Evolutionary conservation across 2,113 vertebrate species (phyloP).

Genomic region (Nycticryphes semicollaris): DNA sequence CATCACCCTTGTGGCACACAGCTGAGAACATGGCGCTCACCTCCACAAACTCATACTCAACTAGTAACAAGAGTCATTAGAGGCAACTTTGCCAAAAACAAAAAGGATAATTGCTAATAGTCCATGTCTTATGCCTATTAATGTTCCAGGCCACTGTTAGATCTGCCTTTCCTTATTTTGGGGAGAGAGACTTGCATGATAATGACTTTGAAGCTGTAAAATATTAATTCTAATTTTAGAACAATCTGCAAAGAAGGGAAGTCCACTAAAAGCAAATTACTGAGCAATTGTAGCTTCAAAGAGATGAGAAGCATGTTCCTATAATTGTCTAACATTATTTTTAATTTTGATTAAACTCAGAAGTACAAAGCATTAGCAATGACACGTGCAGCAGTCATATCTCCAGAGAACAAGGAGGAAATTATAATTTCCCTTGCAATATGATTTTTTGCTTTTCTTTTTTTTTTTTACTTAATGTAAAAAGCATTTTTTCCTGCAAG

Average conservation of each 20-base stretch:
- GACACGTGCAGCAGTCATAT: not conserved
- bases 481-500: not conserved
- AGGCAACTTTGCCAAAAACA: not conserved
- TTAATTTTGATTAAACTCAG: slow-evolving; percentile 56
- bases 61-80: not conserved
- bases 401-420: slow-evolving; percentile 25
- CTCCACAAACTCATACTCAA: not conserved
- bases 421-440: not conserved
- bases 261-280: slow-evolving; percentile 47
- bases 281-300: slow-evolving; percentile 51
- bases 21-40: not conserved
- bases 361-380: slow-evolving; percentile 49
- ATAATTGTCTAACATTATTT: slow-evolving; percentile 56
- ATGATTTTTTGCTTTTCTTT: not conserved
- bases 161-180: not conserved
- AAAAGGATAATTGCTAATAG: not conserved
- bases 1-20: accelerated
- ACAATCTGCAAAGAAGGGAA: slow-evolving; percentile 5
- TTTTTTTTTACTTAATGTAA: not conserved
- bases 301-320: slow-evolving; percentile 48
- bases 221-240: slow-evolving; percentile 54
- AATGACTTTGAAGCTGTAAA: slow-evolving; percentile 30
- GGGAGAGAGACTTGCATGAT: not conserved
- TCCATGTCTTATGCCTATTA: not conserved
- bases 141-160: not conserved